Evolutionary conservation across 2,888 invertebrate species (phyloP), one percentile per base, ranked within the genome.

Genomic region (Philereme transversata): DNA sequence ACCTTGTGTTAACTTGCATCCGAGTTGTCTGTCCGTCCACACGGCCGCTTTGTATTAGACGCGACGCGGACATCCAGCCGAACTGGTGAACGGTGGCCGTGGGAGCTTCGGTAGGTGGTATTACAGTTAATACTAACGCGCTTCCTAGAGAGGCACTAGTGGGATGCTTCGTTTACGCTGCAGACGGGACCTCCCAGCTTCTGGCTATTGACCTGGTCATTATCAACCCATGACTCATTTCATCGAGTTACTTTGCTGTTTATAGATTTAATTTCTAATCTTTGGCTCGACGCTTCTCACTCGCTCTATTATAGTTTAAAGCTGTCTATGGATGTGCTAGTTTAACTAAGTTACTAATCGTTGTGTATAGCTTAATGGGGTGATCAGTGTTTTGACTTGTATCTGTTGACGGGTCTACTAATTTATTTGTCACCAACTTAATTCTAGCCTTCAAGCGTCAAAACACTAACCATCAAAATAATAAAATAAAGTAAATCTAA

Each of bases 1-100:
- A 60, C 64, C 52, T 72, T 73, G 64, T 70, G 56, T 76, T 54
- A 69, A 63, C 73, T 74, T 78, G 78, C 79, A 74, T 76, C 72
- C 61, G 68, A 71, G 62, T 79, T 85, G 86, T 82, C 78, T 85
- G 87, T 86, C 86, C 84, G 87, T 85, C 87, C 86, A 79, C 74
- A 69, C 73, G 75, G 70, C 70, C 74, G 81, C 83, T 81, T 81
- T 55, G 68, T 74, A 62, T 62, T 79, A 74, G 68, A 49, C 55
- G 63, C 58, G 68, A 49, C 55, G 63, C 58, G 55, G 48, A 43
- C 41, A 48, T 36, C 44, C 51, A 34, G 44, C 45, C 57, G 55
- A 33, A 46, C 22, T 22, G 22, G 22, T 1, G 22, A 22, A 22
- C 22, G 35, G 46, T 36, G 48, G 43, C 54, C 45, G 43, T 57